Evolutionary conservation across 2,888 invertebrate genomes (phyloP).

Genomic region (Ypsolopha scabrella): DNA sequence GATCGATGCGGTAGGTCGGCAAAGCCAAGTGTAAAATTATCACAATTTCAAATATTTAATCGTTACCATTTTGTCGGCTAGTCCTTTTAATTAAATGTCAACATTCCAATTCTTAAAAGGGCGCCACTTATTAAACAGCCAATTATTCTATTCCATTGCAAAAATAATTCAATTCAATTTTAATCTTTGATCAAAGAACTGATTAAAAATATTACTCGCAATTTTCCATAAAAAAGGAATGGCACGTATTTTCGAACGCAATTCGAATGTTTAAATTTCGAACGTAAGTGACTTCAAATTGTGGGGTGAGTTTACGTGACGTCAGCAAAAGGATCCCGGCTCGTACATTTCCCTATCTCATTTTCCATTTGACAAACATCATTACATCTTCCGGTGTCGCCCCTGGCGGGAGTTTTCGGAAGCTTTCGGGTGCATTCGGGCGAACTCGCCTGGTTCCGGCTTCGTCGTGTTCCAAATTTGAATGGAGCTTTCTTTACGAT

Average conservation of each 20-base stretch:
- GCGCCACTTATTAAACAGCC: constrained; percentile 30
- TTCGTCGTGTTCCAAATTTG: not conserved
- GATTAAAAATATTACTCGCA: constrained; percentile 1
- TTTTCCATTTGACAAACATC: constrained; percentile 71
- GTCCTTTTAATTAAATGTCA: constrained; percentile 52
- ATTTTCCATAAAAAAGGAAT: constrained; percentile 8
- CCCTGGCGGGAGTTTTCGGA: constrained; percentile 46
- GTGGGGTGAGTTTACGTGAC: constrained; percentile 18
- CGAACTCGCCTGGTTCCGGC: constrained; percentile 34
- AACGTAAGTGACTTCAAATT: constrained; percentile 14
- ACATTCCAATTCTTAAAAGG: constrained; percentile 42
- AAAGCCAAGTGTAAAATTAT: not conserved
- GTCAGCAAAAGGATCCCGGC: constrained; percentile 55
- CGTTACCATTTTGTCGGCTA: constrained; percentile 27
- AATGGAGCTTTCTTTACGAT: not conserved
- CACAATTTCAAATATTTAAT: constrained; percentile 24
- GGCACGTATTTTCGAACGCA: not conserved
- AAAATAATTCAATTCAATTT: too few relatives aligned
- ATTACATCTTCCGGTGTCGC: constrained; percentile 62
- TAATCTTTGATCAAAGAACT: too few relatives aligned
- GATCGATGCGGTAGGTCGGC: constrained; percentile 2
- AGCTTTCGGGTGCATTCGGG: constrained; percentile 42
- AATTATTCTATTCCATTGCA: constrained; percentile 5
- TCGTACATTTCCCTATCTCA: constrained; percentile 67
- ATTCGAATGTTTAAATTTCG: constrained; percentile 8